Evolutionary conservation across 2,113 vertebrate genomes (phyloP).

Genomic region (Phaethornis superciliosus): DNA sequence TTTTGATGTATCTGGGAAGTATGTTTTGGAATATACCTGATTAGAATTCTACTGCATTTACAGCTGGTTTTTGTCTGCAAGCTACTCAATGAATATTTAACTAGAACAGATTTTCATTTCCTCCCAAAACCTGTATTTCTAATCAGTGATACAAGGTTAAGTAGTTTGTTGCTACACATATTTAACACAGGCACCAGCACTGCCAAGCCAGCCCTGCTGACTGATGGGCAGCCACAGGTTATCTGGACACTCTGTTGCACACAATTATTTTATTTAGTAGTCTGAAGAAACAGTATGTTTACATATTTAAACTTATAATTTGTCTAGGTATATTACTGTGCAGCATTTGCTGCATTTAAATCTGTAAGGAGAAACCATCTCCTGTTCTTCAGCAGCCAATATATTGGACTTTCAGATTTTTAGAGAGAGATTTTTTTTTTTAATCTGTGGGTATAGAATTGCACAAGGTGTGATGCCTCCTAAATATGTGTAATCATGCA

Average conservation of each 20-base stretch:
- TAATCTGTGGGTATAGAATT: not conserved
- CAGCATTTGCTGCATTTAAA: not conserved
- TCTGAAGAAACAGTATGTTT: not conserved
- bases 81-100: not conserved
- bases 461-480: not conserved
- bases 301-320: not conserved
- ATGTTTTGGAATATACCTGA: slow-evolving; percentile 5
- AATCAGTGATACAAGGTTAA: not conserved
- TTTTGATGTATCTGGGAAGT: slow-evolving; percentile 86
- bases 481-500: rapidly evolving
- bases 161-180: not conserved
- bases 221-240: not conserved
- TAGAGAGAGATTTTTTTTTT: not conserved
- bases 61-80: not conserved
- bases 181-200: not conserved
- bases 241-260: not conserved
- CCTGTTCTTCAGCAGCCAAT: not conserved
- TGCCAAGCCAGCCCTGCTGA: not conserved
- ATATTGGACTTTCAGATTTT: not conserved
- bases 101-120: not conserved
- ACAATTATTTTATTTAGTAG: not conserved
- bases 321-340: not conserved
- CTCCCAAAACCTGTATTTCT: not conserved
- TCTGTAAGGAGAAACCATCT: not conserved
- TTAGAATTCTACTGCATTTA: not conserved